Evolutionary conservation across 2,888 invertebrate species (phyloP), one percentile per base, ranked within the genome.

Genomic region (Chymomyza procnemis): DNA sequence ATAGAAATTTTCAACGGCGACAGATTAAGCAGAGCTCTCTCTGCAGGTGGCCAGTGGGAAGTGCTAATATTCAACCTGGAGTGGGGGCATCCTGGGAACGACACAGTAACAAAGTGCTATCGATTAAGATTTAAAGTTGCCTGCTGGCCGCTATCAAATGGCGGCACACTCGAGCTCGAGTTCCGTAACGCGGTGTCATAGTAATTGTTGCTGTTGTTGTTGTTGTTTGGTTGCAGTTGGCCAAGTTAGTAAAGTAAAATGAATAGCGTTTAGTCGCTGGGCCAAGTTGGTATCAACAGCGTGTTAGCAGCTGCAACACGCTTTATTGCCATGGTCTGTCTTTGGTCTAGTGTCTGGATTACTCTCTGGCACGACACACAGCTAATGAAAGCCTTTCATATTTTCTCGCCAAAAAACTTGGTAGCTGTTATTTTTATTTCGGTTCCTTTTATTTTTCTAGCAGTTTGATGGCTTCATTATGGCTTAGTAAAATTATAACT

Each of bases 81-180:
- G n/a, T n/a, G 50, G 63, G 54, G 60, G 48, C 12, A 12, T 41
- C 9, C 34, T 41, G 34, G 22, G 52, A 52, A 55, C 41, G 64
- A 59, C 60, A 41, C 54, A 66, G 68, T 65, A 69, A 73, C 67
- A 75, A 75, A 80, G 78, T 76, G 71, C 86, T 77, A 82, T 81
- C 85, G 81, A 82, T 82, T 86, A 82, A 86, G 81, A 75, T 73
- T 75, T 75, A 78, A 76, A 72, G 26, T 56, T 75, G 65, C 78
- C 34, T 76, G 71, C 72, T 71, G 74, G 67, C 75, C 58, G 58
- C 67, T 65, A 62, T 58, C 76, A 30, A 55, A 56, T 55, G 63
- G 14, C 26, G 55, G 19, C 54, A 21, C 56, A 56, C 14, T 50
- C 26, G 56, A 58, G 34, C 60, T 50, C 47, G 62, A 58, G 14